These are phyloP conservation scores for Apogon talboti DNA, from an alignment of 2,797 vertebrate species.

Conservation along the genomic window DNA sequence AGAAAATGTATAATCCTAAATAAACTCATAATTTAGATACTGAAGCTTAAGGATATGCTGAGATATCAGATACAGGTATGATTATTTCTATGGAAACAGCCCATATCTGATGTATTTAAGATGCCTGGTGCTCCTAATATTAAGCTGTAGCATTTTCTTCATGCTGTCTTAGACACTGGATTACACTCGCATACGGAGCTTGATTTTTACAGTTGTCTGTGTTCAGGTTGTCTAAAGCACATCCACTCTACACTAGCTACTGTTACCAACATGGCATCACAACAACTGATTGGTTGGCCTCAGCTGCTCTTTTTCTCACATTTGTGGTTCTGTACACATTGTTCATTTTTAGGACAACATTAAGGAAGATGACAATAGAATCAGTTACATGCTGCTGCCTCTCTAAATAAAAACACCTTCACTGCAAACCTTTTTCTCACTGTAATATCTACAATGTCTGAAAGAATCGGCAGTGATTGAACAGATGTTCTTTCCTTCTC, in stretches of 20 bases:
- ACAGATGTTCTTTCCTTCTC: too few species aligned
- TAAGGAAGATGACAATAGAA: constrained; percentile 7
- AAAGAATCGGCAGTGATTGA: too few species aligned
- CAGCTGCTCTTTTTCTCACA: not conserved
- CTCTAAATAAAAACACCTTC: too few species aligned
- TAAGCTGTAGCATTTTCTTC: too few species aligned
- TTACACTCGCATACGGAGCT: too few species aligned
- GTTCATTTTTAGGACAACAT: not conserved
- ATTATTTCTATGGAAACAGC: not conserved
- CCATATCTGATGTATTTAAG: too few species aligned
- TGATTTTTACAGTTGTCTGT: too few species aligned
- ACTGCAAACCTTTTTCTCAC: too few species aligned
- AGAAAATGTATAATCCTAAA: not conserved
- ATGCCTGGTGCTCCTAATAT: too few species aligned
- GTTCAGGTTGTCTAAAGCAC: not conserved
- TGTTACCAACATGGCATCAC: not conserved
- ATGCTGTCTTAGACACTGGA: too few species aligned
- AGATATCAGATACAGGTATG: not conserved
- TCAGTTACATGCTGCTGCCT: not conserved
- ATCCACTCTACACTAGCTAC: not conserved
- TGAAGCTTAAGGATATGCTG: not conserved
- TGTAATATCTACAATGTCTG: too few species aligned
- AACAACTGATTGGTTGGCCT: too few species aligned
- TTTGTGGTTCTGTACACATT: not conserved
- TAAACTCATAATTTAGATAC: not conserved